These are phyloP conservation scores for Gibbula magus DNA, from an alignment of 2,888 invertebrate genomes.

Conservation along the genomic window DNA sequence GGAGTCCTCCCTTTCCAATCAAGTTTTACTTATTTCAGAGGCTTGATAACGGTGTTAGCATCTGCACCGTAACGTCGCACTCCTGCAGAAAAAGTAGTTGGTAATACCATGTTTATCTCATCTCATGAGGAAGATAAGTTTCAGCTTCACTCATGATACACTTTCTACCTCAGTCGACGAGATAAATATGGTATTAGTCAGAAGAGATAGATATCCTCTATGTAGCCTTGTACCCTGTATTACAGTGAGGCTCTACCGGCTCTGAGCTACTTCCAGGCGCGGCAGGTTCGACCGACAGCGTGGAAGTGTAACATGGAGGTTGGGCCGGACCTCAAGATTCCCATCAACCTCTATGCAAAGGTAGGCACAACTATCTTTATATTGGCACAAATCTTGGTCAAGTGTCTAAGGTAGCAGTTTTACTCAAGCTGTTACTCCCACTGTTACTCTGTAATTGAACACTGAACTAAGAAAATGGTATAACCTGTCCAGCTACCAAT, in stretches of 20 bases:
- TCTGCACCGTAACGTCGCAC: no score
- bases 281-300: constrained; percentile 76
- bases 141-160: neutral
- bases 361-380: constrained; percentile 57
- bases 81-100: no score
- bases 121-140: no score
- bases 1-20: neutral
- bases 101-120: no score
- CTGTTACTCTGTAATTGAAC: no score
- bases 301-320: constrained; percentile 82
- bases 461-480: no score
- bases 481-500: no score
- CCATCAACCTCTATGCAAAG: constrained; percentile 79
- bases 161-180: no score
- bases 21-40: neutral
- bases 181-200: no score
- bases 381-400: neutral
- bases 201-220: neutral
- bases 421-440: neutral
- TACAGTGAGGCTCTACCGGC: constrained; percentile 79
- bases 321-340: constrained; percentile 79
- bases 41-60: no score
- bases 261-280: constrained; percentile 75
- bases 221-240: neutral
- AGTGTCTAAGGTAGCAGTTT: neutral